phyloP scores from a whole-genome alignment of 2,113 vertebrate genomes.

The Heterocephalus glaber region DNA sequence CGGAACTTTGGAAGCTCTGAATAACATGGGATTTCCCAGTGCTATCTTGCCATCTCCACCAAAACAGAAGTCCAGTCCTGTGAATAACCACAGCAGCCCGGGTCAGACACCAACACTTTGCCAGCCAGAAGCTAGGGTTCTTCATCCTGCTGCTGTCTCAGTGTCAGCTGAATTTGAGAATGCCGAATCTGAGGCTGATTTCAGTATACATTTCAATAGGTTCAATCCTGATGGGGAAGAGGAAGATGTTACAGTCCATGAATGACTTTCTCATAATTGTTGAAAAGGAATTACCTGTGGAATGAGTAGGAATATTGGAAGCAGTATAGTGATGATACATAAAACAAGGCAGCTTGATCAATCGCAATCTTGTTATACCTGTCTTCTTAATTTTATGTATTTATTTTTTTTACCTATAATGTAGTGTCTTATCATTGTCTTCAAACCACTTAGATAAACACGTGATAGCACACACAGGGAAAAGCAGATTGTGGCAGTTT shows the following conservation, averaged over 20 bases:
- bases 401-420: conserved; percentile 74
- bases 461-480: conserved; percentile 78
- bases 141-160: conserved; percentile 78
- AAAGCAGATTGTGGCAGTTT: conserved; percentile 81
- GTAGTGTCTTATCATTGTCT: conserved; percentile 76
- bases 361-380: conserved; percentile 80
- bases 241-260: conserved; percentile 89
- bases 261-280: conserved; percentile 86
- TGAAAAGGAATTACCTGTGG: conserved; percentile 74
- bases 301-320: conserved; percentile 81
- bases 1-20: conserved; percentile 94
- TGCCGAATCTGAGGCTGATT: conserved; percentile 84
- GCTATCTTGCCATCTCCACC: conserved; percentile 86
- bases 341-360: conserved; percentile 80
- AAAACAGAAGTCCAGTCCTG: conserved; percentile 86
- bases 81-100: conserved; percentile 80
- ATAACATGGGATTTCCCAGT: conserved; percentile 90
- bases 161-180: conserved; percentile 82
- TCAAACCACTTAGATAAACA: conserved; percentile 75
- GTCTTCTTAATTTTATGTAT: conserved; percentile 81
- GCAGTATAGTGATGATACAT: conserved; percentile 75
- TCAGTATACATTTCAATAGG: conserved; percentile 91
- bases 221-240: conserved; percentile 93
- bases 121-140: conserved; percentile 81
- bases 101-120: conserved; percentile 79